Evolutionary conservation across 1,140 invertebrate genomes (phyloP), one percentile per base, ranked within the genome.

Genomic region (Cheumatopsyche charites): DNA sequence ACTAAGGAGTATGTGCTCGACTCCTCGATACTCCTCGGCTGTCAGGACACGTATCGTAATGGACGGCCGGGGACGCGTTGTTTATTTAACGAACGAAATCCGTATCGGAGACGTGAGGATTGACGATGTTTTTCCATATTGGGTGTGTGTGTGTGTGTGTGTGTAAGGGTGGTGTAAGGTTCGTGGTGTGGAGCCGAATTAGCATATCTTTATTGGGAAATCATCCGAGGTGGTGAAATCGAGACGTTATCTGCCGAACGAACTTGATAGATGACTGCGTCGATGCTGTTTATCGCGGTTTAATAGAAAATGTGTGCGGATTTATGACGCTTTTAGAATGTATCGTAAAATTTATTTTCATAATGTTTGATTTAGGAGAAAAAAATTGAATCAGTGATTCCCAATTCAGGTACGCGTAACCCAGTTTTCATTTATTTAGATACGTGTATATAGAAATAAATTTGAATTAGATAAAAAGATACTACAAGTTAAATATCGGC

Each of bases 181-280:
- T 3, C 47, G 42, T 49, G 3, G 29, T 36, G 62, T 25, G 9
- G 25, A 23, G 26, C 41, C 15, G 19, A 43, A 72, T 72, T 72
- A 67, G 71, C 71, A 72, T 72, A 72, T 72, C 71, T 67, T 72
- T 63, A 72, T 72, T 72, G 71, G 71, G 67, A 67, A 72, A 72
- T 72, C 29, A 36, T 36, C 29, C 9, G 29, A 36, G 29, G 29
- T 36, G 29, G 29, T 43, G 21, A 62, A 17, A 62, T 42, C 42
- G 55, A 36, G 29, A 36, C 29, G 29, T 36, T 36, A 36, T 36
- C 29, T 3, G 3, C 3, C 29, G 49, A 52, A 12, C 47, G 55
- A 29, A 41, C 67, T 9, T 13, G 62, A 15, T 41, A 1, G n/a
- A 11, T 15, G 6, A 41, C 62, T 65, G 21, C 41, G 17, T 15